Evolutionary conservation across 2,113 vertebrate species (phyloP).

Genomic region (Equus quagga): DNA sequence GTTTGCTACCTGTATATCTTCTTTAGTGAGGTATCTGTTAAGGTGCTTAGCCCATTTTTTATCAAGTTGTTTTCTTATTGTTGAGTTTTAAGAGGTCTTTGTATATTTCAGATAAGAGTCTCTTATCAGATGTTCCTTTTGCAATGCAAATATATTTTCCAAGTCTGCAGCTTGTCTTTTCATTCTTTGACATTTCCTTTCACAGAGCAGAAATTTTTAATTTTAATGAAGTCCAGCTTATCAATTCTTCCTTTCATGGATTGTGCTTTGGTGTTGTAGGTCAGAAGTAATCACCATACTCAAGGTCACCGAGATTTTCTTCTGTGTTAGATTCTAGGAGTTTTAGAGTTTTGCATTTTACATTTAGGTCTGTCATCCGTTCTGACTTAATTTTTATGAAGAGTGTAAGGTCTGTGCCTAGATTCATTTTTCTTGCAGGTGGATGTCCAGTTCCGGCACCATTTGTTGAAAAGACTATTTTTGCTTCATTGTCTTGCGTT

Average conservation of each 20-base stretch:
- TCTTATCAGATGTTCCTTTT: neutral
- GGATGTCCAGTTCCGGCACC: neutral
- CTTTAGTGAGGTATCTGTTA: neutral
- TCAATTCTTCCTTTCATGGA: neutral
- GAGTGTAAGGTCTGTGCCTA: neutral
- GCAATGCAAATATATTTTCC: neutral
- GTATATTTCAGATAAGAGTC: neutral
- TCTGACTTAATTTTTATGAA: neutral
- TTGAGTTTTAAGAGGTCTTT: neutral
- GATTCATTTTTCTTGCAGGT: neutral
- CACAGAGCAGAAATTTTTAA: neutral
- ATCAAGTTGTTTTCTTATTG: neutral
- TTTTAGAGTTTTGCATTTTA: neutral
- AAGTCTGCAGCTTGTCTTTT: neutral
- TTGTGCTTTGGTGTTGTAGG: neutral
- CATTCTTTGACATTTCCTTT: neutral
- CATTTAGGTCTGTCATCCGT: neutral
- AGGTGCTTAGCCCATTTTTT: neutral
- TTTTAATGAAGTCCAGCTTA: neutral
- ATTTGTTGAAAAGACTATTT: neutral
- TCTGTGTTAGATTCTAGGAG: neutral
- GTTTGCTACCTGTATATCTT: neutral
- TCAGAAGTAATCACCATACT: neutral
- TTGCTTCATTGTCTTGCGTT: neutral
- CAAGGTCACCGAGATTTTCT: neutral